These are phyloP conservation scores for Stegastes partitus DNA, from an alignment of 2,113 vertebrate species.

Conservation along the genomic window DNA sequence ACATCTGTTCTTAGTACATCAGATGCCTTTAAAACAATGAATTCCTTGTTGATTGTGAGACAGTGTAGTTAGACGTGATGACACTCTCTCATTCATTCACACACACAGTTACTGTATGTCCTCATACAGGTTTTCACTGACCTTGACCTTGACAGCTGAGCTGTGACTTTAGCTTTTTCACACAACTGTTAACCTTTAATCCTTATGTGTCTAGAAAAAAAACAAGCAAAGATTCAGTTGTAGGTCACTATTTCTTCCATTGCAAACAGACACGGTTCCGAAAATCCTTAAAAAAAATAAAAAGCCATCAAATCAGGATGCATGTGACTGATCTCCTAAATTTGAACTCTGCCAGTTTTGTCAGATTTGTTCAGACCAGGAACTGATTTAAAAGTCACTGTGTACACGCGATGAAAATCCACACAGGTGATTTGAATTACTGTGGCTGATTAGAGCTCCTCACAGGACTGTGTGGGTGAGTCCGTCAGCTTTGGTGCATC, in stretches of 20 bases:
- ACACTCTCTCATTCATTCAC: neutral
- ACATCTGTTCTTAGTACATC: conserved; percentile 74
- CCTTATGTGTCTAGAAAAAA: neutral
- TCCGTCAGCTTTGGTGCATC: no score
- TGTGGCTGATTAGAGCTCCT: neutral
- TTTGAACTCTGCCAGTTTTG: no score
- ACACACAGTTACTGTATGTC: neutral
- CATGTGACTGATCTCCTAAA: no score
- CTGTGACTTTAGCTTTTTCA: neutral
- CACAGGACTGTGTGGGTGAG: no score
- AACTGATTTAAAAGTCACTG: no score
- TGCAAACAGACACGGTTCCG: no score
- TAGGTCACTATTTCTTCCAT: neutral
- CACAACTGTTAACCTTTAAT: neutral
- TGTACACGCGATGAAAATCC: no score
- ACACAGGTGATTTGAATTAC: neutral
- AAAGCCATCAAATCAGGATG: no score
- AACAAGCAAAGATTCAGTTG: neutral
- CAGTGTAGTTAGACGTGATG: conserved; percentile 48
- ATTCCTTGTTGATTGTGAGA: conserved; percentile 60
- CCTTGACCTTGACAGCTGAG: conserved; percentile 29
- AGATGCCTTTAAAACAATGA: conserved; percentile 63
- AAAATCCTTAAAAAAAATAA: no score
- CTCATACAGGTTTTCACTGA: neutral
- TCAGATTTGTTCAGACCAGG: no score